phyloP scores from a whole-genome alignment of 2,113 vertebrate species.

The Naja naja region DNA sequence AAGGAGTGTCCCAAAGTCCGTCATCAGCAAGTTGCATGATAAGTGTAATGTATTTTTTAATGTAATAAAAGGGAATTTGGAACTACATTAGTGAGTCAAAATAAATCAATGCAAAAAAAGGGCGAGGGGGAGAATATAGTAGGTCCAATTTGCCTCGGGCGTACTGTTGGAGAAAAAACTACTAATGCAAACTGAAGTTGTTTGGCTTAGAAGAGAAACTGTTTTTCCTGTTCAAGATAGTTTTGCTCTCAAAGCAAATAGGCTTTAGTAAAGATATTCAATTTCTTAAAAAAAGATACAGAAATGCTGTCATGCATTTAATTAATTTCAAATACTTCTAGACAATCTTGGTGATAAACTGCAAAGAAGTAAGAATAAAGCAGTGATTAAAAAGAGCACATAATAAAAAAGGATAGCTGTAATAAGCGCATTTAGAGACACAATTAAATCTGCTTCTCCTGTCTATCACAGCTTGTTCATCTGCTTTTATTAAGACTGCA shows the following conservation, averaged over 20 bases:
- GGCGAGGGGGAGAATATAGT: too few relatives aligned
- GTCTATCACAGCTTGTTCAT: neutral
- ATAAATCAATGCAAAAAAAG: neutral
- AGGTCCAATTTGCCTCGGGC: neutral
- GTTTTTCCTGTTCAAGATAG: neutral
- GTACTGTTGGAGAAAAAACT: neutral
- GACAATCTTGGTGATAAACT: neutral
- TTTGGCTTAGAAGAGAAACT: neutral
- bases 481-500: neutral
- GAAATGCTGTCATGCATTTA: neutral
- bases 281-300: neutral
- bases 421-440: neutral
- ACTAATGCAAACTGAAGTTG: neutral
- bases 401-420: neutral
- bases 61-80: neutral
- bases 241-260: neutral
- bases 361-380: neutral
- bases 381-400: neutral
- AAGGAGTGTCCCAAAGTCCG: neutral
- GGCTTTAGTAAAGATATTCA: neutral
- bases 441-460: neutral
- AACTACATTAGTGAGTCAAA: neutral
- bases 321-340: neutral
- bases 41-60: neutral
- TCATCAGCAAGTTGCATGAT: neutral